A percentile compares a stretch with the other conserved stretches of the same genome.
phyloP scores from a whole-genome alignment of 2,888 invertebrate genomes.

The Melangyna quadrimaculata region DNA sequence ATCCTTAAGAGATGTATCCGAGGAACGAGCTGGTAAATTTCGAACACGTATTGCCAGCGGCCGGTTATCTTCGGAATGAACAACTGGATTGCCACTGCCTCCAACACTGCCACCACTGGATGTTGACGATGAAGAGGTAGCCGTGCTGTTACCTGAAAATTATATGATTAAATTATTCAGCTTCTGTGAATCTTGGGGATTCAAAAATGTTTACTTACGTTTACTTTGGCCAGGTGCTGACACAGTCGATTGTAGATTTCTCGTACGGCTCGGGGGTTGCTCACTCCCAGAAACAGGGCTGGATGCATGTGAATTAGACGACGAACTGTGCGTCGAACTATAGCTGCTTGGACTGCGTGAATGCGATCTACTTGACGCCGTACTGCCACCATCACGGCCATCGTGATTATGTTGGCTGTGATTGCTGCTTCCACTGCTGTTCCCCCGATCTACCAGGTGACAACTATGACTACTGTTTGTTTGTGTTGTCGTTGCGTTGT shows the following conservation, averaged over 20 bases:
- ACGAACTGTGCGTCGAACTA: slow-evolving; percentile 81
- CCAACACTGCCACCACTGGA: slow-evolving; percentile 76
- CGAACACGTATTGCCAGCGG: slow-evolving; percentile 95
- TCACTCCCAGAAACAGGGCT: slow-evolving; percentile 80
- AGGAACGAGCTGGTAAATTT: slow-evolving; percentile 93
- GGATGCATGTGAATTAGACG: slow-evolving; percentile 80
- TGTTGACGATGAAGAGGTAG: slow-evolving; percentile 75
- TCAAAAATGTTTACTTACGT: slow-evolving; percentile 45
- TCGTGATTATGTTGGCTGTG: slow-evolving; percentile 78
- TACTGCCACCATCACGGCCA: slow-evolving; percentile 78
- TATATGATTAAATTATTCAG: neutral
- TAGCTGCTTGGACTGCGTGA: slow-evolving; percentile 82
- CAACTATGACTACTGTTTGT: slow-evolving; percentile 73
- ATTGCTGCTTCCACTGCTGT: slow-evolving; percentile 75
- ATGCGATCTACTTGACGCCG: slow-evolving; percentile 83
- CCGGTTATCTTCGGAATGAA: slow-evolving; percentile 83
- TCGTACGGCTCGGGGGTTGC: slow-evolving; percentile 73
- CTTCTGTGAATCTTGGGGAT: neutral
- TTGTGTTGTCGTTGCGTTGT: slow-evolving; percentile 65
- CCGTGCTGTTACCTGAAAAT: slow-evolving; percentile 73
- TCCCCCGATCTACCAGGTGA: slow-evolving; percentile 73
- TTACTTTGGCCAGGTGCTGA: slow-evolving; percentile 75
- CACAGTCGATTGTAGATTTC: slow-evolving; percentile 83
- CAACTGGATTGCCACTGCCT: slow-evolving; percentile 79
- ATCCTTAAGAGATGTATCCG: slow-evolving; percentile 97